phyloP scores from a whole-genome alignment of 2,888 invertebrate genomes.

The Anthophora plumipes region DNA sequence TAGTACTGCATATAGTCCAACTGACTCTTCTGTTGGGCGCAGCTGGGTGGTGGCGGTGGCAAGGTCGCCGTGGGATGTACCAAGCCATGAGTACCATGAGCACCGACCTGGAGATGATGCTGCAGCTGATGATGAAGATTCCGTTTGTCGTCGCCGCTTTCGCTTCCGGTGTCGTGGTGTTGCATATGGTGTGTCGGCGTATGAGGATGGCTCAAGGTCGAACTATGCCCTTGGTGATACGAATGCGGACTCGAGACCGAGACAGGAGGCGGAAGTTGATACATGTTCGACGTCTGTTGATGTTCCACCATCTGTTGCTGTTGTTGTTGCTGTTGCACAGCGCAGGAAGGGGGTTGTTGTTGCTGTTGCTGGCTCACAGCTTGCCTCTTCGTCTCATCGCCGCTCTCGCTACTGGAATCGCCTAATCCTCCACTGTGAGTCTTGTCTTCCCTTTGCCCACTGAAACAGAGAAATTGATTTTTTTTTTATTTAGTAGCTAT shows the following conservation, averaged over 20 bases:
- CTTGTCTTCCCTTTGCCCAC: conserved; percentile 82
- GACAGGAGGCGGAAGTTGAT: conserved; percentile 81
- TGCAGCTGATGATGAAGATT: conserved; percentile 83
- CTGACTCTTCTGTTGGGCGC: conserved; percentile 83
- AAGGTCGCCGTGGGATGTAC: conserved; percentile 82
- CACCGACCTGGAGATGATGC: conserved; percentile 79
- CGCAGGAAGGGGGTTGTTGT: conserved; percentile 70
- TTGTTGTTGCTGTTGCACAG: conserved; percentile 72
- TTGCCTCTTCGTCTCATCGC: conserved; percentile 81
- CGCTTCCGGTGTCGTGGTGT: conserved; percentile 78
- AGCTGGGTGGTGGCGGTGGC: conserved; percentile 81
- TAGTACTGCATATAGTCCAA: conserved; percentile 84
- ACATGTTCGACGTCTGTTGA: conserved; percentile 80
- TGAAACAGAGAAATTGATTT: conserved; percentile 62
- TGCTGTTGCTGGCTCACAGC: conserved; percentile 72
- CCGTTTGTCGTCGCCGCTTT: conserved; percentile 82
- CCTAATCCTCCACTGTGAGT: conserved; percentile 78
- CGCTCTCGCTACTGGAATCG: conserved; percentile 83
- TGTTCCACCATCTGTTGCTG: conserved; percentile 78
- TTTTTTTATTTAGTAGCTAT: too few relatives aligned
- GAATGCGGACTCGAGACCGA: conserved; percentile 82
- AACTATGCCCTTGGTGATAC: conserved; percentile 80
- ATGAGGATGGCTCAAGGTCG: conserved; percentile 79
- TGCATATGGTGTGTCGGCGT: conserved; percentile 81
- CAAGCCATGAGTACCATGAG: conserved; percentile 78